These are phyloP conservation scores for Drosophila infuscata DNA, from an alignment of 2,888 invertebrate genomes.

Conservation along the genomic window DNA sequence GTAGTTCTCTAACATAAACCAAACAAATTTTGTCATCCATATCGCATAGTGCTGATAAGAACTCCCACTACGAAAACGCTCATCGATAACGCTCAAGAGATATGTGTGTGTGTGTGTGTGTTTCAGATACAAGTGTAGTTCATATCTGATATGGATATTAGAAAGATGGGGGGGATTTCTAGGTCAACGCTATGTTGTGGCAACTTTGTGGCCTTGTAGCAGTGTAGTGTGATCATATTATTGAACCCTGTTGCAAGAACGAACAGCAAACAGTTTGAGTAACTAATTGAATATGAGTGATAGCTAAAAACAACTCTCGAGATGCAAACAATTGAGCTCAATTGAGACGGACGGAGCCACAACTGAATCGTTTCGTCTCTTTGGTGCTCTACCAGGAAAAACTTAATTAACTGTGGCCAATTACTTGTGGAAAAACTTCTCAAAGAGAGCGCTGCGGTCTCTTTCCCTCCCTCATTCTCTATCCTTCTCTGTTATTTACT, in stretches of 20 bases:
- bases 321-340: conserved; percentile 70
- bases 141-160: conserved; percentile 28
- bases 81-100: neutral
- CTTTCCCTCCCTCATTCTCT: neutral
- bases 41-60: conserved; percentile 60
- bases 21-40: conserved; percentile 66
- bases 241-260: conserved; percentile 25
- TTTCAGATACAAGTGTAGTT: conserved; percentile 2
- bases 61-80: neutral
- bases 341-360: conserved; percentile 48
- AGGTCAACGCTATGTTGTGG: conserved; percentile 41
- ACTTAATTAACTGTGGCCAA: conserved; percentile 66
- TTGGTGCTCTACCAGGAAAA: conserved; percentile 50
- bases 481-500: neutral
- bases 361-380: conserved; percentile 39
- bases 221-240: conserved; percentile 19
- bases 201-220: conserved; percentile 40
- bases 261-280: conserved; percentile 23
- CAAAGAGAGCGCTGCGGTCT: conserved; percentile 21
- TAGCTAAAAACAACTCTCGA: conserved; percentile 27
- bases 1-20: conserved; percentile 11
- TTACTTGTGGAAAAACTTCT: conserved; percentile 62
- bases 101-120: neutral
- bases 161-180: conserved; percentile 33
- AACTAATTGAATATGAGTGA: conserved; percentile 52